A percentile compares a stretch with the other conserved stretches of the same genome.
Conservation (phyloP, 2,888 invertebrate species). For the Allophyes oxyacanthae region DNA sequence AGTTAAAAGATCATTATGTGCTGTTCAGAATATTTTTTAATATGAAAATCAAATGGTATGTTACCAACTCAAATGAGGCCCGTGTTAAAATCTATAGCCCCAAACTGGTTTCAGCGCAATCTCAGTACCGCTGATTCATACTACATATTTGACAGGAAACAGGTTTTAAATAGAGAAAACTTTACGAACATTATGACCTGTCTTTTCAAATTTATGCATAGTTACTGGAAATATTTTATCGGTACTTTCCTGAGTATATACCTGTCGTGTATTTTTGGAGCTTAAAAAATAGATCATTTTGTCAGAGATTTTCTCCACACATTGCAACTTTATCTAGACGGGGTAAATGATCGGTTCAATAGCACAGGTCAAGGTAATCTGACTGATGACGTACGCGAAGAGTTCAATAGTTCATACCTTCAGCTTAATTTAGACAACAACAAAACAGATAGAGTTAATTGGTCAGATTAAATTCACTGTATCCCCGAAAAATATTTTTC, state of each 20-base stretch:
- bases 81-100: constrained; percentile 63
- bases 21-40: constrained; percentile 16
- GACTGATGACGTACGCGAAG: constrained; percentile 6
- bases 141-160: constrained; percentile 59
- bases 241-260: constrained; percentile 19
- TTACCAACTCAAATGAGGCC: constrained; percentile 61
- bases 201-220: constrained; percentile 25
- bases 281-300: constrained; percentile 1
- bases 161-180: constrained; percentile 60
- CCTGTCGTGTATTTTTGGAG: too few relatives aligned
- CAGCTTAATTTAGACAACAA: constrained; percentile 8
- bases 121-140: constrained; percentile 59
- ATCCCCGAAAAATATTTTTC: too few relatives aligned
- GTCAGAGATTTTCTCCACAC: constrained; percentile 8
- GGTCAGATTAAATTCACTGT: too few relatives aligned
- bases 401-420: constrained; percentile 3
- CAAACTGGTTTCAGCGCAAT: constrained; percentile 73
- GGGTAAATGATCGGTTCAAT: constrained; percentile 24
- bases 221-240: constrained; percentile 19
- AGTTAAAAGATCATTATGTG: too few relatives aligned
- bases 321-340: constrained; percentile 3
- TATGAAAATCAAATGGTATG: constrained; percentile 38
- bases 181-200: constrained; percentile 39
- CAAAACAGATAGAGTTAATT: constrained; percentile 9
- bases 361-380: constrained; percentile 26